These are phyloP conservation scores for Lithophane semibrunnea DNA, from an alignment of 2,888 invertebrate species.

Conservation along the genomic window DNA sequence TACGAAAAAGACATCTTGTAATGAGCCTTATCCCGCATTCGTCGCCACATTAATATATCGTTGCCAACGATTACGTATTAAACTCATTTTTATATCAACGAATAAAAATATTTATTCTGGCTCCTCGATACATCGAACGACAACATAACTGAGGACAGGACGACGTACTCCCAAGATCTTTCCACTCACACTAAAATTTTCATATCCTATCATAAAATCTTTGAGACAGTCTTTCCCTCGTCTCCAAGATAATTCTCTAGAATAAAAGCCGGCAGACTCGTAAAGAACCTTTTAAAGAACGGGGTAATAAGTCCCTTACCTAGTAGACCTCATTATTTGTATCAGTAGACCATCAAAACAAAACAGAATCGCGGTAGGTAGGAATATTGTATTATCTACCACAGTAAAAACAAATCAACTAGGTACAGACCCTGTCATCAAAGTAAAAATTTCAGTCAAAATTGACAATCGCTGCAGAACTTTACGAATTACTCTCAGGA, in stretches of 20 bases:
- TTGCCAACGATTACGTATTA: constrained; percentile 45
- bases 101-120: constrained; percentile 73
- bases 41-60: constrained; percentile 41
- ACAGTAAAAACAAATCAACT: constrained; percentile 18
- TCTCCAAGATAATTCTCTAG: constrained; percentile 75
- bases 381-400: not conserved
- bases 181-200: constrained; percentile 76
- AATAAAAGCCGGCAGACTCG: constrained; percentile 73
- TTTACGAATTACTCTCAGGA: constrained; percentile 48
- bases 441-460: constrained; percentile 52
- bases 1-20: constrained; percentile 42
- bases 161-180: constrained; percentile 50
- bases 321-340: no score
- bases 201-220: constrained; percentile 76
- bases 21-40: constrained; percentile 19
- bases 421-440: constrained; percentile 33
- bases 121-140: constrained; percentile 62
- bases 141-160: constrained; percentile 48
- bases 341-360: not conserved
- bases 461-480: constrained; percentile 53
- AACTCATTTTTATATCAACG: constrained; percentile 64
- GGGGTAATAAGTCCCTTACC: constrained; percentile 52
- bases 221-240: constrained; percentile 72
- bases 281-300: constrained; percentile 74
- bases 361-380: not conserved